Conservation (phyloP, 2,113 vertebrate genomes). For the Ailurus styani region DNA sequence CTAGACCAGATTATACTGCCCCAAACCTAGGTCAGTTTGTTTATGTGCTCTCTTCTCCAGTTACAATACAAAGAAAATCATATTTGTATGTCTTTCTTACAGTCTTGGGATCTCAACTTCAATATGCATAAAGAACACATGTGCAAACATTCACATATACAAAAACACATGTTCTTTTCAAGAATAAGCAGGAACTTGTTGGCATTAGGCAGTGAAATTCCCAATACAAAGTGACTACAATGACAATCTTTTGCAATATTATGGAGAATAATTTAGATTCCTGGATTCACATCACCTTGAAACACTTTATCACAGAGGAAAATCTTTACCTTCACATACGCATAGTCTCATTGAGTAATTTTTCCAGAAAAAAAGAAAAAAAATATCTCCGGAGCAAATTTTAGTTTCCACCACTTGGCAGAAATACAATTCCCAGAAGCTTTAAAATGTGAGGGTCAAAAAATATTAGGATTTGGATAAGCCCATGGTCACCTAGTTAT, state of each 20-base stretch:
- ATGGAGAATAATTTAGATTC: background rate
- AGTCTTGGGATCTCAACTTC: background rate
- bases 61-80: background rate
- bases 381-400: background rate
- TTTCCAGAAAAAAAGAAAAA: background rate
- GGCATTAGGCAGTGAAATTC: background rate
- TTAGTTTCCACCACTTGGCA: background rate
- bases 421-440: background rate
- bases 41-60: background rate
- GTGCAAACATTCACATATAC: background rate
- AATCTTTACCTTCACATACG: background rate
- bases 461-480: background rate
- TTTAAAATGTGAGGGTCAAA: background rate
- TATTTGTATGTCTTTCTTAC: background rate
- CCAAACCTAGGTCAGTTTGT: background rate
- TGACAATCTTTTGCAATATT: background rate
- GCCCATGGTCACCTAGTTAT: background rate
- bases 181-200: background rate
- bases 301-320: background rate
- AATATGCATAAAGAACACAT: background rate
- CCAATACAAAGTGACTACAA: background rate
- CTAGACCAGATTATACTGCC: background rate
- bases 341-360: background rate
- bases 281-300: background rate
- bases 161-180: background rate